These are phyloP conservation scores for Moxostoma hubbsi DNA, from an alignment of 2,797 vertebrate species.

Conservation along the genomic window DNA sequence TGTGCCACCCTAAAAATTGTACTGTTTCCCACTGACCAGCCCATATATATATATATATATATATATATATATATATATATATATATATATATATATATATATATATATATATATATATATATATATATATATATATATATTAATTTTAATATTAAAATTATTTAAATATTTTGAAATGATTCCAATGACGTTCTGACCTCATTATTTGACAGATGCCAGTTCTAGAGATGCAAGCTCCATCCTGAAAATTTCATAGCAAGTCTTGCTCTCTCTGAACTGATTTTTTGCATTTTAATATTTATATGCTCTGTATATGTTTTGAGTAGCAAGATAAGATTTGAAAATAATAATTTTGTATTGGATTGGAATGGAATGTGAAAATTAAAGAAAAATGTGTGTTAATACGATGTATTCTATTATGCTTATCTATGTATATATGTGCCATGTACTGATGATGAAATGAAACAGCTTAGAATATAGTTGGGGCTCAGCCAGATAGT, in stretches of 20 bases:
- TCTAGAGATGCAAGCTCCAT: not conserved
- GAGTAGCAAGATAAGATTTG: no score
- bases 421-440: not conserved
- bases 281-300: not conserved
- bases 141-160: no score
- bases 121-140: no score
- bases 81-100: no score
- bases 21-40: no score
- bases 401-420: not conserved
- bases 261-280: not conserved
- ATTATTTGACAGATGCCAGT: not conserved
- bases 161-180: not conserved
- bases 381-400: constrained; percentile 2
- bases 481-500: not conserved
- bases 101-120: no score
- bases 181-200: not conserved
- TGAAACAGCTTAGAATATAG: not conserved
- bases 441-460: not conserved
- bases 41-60: no score
- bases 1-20: no score
- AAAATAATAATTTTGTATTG: no score
- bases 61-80: no score
- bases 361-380: no score
- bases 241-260: not conserved
- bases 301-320: not conserved